Conservation (phyloP, 2,888 invertebrate genomes). For the Micoletzkya japonica region DNA sequence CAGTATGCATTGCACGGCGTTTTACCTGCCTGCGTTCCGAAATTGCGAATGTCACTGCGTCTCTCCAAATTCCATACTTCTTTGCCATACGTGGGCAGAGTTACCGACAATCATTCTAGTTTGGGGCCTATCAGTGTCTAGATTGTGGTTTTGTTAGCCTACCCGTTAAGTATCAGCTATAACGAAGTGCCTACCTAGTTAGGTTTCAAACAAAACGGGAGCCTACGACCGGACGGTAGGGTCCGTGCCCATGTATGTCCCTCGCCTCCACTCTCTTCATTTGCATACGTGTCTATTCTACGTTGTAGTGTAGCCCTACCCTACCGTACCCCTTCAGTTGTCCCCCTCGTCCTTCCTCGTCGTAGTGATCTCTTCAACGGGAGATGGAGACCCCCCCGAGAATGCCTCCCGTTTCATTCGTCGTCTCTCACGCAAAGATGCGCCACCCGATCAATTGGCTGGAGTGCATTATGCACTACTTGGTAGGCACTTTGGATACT, state of each 20-base stretch:
- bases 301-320: not conserved
- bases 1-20: too few species aligned
- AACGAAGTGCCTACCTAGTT: not conserved
- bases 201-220: not conserved
- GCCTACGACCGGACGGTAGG: not conserved
- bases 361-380: conserved; percentile 70
- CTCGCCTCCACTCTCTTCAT: not conserved
- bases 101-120: too few species aligned
- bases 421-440: conserved; percentile 65
- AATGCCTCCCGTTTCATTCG: conserved; percentile 69
- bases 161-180: not conserved
- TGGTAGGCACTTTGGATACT: conserved; percentile 62
- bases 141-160: too few species aligned
- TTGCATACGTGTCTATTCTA: not conserved
- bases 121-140: too few species aligned
- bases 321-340: conserved; percentile 40
- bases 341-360: conserved; percentile 65
- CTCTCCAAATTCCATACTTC: too few species aligned
- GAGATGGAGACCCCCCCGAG: conserved; percentile 71
- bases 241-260: not conserved
- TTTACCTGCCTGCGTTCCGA: too few species aligned
- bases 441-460: conserved; percentile 64
- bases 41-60: too few species aligned
- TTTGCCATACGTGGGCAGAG: too few species aligned
- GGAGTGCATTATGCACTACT: conserved; percentile 67